Evolutionary conservation across 2,113 vertebrate genomes (phyloP), one percentile per base, ranked within the genome.

Genomic region (Myotis brandtii): DNA sequence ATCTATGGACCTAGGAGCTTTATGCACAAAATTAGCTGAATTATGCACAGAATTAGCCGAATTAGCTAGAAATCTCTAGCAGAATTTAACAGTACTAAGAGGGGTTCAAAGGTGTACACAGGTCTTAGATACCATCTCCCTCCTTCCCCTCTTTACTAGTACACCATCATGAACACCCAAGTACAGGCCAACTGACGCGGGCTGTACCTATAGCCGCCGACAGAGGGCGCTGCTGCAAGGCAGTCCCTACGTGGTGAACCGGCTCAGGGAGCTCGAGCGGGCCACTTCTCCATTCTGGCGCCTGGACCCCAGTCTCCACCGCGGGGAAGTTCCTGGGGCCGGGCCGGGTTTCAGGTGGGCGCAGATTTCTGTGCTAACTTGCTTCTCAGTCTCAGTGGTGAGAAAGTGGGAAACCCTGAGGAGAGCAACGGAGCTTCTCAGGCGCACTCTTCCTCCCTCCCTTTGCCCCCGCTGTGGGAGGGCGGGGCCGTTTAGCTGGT

Each of bases 341-440:
- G 3, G 1, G 52, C 70, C 3, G 64, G 43, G 76, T 92, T 92
- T 96, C 89, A 66, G 72, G 92, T 16, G 83, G 85, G 40, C 16
- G 12, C 79, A 88, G 75, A 70, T 93, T 97, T 86, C 91, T 70
- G 69, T 52, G 50, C 77, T 40, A 90, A 75, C 73, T 96, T 95
- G 96, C 62, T 46, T 95, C 18, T 5, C 62, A 75, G 50, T 91
- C 62, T 96, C 89, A 8, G 54, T 37, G 18, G n/a, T 72, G 59
- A 23, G 25, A 2, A 46, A 73, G 73, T 27, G 92, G 95, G 64
- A 96, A 97, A 91, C 79, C 84, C 76, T 1, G 79, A 69, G 80
- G 40, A 93, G 93, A 97, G 85, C 52, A 0, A 32, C 17, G 95
- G 94, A 95, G 83, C 97, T 97, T 94, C 97, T 95, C 95, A 93